Percentiles rank a stretch among this genome's conserved stretches.
These are phyloP conservation scores for Hyles lineata DNA, from an alignment of 2,888 invertebrate species.

Conservation along the genomic window DNA sequence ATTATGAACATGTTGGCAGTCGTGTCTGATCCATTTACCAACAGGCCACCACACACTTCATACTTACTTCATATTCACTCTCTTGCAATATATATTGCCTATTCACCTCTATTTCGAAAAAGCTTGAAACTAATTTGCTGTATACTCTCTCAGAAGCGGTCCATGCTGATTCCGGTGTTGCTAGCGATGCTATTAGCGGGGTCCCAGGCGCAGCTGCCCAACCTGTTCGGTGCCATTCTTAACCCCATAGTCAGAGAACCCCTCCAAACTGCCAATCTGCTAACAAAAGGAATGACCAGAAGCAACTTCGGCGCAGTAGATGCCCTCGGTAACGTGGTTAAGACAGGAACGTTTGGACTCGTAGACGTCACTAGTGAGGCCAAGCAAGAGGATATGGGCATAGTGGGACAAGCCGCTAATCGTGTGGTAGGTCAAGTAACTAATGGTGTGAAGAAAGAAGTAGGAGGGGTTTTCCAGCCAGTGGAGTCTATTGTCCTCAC, in stretches of 20 bases:
- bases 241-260: neutral
- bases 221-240: neutral
- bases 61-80: too few species aligned
- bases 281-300: neutral
- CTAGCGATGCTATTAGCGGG: neutral
- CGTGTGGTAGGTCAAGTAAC: slow-evolving; percentile 27
- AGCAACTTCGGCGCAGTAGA: too few species aligned
- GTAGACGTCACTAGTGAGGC: slow-evolving; percentile 24
- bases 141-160: too few species aligned
- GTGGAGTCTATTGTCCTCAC: slow-evolving; percentile 52
- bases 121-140: too few species aligned
- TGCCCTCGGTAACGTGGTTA: neutral
- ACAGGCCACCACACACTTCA: too few species aligned
- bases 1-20: too few species aligned
- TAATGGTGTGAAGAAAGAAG: slow-evolving; percentile 47
- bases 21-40: too few species aligned
- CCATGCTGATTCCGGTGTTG: neutral
- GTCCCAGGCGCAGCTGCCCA: neutral
- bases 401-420: slow-evolving; percentile 22
- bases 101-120: neutral
- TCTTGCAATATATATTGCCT: too few species aligned
- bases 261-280: neutral
- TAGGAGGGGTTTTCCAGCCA: slow-evolving; percentile 56
- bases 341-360: slow-evolving; percentile 11
- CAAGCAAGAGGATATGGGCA: slow-evolving; percentile 12